Evolutionary conservation across 2,113 vertebrate species (phyloP), one percentile per base, ranked within the genome.

Genomic region (Brevimyrus niger): DNA sequence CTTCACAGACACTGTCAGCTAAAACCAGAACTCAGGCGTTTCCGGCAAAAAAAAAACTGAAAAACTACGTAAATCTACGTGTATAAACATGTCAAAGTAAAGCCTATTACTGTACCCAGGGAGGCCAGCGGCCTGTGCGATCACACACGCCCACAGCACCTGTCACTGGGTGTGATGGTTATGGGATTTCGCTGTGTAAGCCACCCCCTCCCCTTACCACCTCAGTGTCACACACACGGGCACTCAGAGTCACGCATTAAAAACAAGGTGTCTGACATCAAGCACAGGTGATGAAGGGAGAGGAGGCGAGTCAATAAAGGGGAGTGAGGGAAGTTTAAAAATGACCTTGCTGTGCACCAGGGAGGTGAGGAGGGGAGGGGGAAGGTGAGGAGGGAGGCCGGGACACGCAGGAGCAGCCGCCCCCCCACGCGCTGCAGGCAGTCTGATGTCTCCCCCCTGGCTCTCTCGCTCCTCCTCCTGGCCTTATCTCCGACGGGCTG

Each of bases 371-470:
- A 65, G 61, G 84, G 94, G 95, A 94, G 93, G 84, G 94, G 95
- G 94, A 42, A n/a, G n/a, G n/a, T n/a, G n/a, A n/a, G n/a, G n/a
- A n/a, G n/a, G n/a, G 93, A 93, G 95, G 94, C 93, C 94, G 94
- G 15, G 38, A 94, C 93, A 93, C 95, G 94, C 94, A 93, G 93
- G 95, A 88, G 90, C 86, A 93, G 93, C 92, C 92, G 93, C 90
- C 89, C 89, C 91, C 93, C 93, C 90, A 55, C 88, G 90, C 94
- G 94, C 94, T 93, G 93, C 95, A 94, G 94, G 95, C 93, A 94
- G 95, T 94, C 94, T 94, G 92, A n/a, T 17, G 38, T 35, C n/a
- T 92, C 92, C 51, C n/a, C 21, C 42, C 42, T 91, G 46, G 23
- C 13, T 21, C 53, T 87, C 47, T 89, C 5, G 90, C 90, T 91